Evolutionary conservation across 1,140 invertebrate species (phyloP).

Genomic region (Octopus sinensis): DNA sequence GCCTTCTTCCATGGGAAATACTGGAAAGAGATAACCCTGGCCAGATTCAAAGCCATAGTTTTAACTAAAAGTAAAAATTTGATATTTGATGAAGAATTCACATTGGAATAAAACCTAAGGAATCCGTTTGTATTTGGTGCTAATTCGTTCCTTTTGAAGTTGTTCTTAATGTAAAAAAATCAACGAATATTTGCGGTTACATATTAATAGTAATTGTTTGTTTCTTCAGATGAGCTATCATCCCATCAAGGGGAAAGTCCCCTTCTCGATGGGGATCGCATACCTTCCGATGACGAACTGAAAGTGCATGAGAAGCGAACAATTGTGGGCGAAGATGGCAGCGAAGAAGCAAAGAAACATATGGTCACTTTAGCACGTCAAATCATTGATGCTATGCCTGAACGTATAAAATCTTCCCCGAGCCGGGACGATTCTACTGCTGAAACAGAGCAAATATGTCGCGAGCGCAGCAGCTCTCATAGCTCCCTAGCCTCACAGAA

Average conservation of each 20-base stretch:
- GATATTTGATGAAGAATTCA: no score
- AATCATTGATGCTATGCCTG: conserved; percentile 95
- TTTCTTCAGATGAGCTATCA: conserved; percentile 38
- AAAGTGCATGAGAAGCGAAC: conserved; percentile 13
- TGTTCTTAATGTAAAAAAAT: no score
- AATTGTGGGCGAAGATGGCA: conserved; percentile 27
- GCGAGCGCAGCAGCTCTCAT: conserved; percentile 51
- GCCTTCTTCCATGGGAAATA: no score
- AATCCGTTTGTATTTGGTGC: no score
- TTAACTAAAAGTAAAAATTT: no score
- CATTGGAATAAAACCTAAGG: no score
- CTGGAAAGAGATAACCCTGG: no score
- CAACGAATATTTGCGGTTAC: no score
- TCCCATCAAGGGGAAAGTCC: conserved; percentile 59
- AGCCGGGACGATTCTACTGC: conserved; percentile 42
- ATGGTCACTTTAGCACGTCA: conserved; percentile 91
- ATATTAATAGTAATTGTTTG: neutral
- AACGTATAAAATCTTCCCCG: conserved; percentile 75
- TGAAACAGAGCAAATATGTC: conserved; percentile 25
- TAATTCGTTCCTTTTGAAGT: no score
- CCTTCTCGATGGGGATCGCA: conserved; percentile 72
- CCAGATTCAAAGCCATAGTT: no score
- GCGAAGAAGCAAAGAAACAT: conserved; percentile 72
- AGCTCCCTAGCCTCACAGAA: conserved; percentile 50
- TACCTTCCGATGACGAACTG: conserved; percentile 67